These are phyloP conservation scores for Python bivittatus DNA, from an alignment of 2,113 vertebrate species.

Conservation along the genomic window DNA sequence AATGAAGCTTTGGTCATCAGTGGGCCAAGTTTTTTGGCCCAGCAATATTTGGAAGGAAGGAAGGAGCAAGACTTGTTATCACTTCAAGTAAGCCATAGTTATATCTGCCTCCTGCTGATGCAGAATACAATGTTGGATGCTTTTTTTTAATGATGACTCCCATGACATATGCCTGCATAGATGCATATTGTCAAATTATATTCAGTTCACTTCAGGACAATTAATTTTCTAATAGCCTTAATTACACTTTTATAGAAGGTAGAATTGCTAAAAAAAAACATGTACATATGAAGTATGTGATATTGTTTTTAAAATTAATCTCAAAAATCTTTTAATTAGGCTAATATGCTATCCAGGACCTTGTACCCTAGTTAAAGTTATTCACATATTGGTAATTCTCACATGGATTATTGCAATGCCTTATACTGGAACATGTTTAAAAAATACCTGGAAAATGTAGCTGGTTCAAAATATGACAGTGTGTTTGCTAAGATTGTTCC, in stretches of 20 bases:
- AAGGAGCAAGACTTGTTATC: background rate
- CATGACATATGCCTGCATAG: background rate
- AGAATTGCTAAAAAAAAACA: background rate
- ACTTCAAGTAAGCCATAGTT: background rate
- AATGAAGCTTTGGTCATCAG: background rate
- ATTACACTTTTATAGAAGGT: background rate
- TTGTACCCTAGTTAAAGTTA: background rate
- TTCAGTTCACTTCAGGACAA: background rate
- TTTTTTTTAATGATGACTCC: background rate
- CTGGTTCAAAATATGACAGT: background rate
- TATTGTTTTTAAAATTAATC: background rate
- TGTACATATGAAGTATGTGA: background rate
- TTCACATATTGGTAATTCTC: background rate
- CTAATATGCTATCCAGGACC: background rate
- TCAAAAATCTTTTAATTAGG: background rate
- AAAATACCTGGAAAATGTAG: background rate
- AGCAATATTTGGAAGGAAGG: background rate
- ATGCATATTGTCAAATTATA: background rate
- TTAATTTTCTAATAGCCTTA: background rate
- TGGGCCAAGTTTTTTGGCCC: background rate
- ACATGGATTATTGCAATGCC: background rate
- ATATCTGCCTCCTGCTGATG: background rate
- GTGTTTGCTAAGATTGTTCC: background rate
- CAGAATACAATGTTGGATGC: background rate
- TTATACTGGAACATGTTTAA: background rate